These are phyloP conservation scores for Astyanax mexicanus DNA, from an alignment of 2,797 vertebrate species.

Conservation along the genomic window DNA sequence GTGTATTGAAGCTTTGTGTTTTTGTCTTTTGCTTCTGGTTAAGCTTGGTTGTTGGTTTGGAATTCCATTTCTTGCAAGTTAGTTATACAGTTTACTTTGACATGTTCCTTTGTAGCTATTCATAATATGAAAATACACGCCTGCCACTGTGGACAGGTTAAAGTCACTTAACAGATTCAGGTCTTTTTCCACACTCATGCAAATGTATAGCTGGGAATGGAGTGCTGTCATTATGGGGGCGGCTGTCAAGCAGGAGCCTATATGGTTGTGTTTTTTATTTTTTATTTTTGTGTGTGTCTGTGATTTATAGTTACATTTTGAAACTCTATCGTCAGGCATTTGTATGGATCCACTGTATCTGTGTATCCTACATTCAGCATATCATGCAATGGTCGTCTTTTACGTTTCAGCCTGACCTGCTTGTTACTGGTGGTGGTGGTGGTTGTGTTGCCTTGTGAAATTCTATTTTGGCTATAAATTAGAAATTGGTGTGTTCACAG, in stretches of 20 bases:
- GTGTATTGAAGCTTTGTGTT: no score
- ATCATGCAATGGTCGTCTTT: slow-evolving; percentile 11
- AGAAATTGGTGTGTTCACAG: background rate
- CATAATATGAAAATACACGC: no score
- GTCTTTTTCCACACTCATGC: background rate
- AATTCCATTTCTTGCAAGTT: background rate
- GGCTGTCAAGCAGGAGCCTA: background rate
- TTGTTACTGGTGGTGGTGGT: background rate
- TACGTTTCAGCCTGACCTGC: background rate
- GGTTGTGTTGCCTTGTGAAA: no score
- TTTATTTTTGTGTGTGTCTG: no score
- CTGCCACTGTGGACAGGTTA: no score
- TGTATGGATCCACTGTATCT: slow-evolving; percentile 28
- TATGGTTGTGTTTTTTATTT: background rate
- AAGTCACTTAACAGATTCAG: background rate
- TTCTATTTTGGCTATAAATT: background rate
- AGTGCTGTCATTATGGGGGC: background rate
- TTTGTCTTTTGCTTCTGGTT: background rate
- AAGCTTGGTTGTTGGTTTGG: background rate
- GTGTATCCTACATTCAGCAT: background rate
- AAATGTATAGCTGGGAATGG: background rate
- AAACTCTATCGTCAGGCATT: slow-evolving; percentile 11
- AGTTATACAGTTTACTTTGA: no score
- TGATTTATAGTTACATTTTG: background rate
- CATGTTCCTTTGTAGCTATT: no score